Conservation (phyloP, 2,888 invertebrate genomes). For the Cheilosia pagana region DNA sequence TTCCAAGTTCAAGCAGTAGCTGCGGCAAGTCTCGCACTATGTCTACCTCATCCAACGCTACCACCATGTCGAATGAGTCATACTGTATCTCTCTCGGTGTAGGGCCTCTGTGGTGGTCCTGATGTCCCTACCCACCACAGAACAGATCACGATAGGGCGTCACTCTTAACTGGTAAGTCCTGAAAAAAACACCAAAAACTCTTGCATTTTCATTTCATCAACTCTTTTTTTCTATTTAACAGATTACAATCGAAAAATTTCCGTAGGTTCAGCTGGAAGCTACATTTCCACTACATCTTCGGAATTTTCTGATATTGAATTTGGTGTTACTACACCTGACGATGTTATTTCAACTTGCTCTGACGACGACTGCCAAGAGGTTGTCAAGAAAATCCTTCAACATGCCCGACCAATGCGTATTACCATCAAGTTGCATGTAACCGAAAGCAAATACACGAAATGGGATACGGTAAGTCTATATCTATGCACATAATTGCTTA, state of each 20-base stretch:
- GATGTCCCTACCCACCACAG: slow-evolving; percentile 93
- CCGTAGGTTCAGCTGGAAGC: slow-evolving; percentile 83
- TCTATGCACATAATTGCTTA: slow-evolving; percentile 2
- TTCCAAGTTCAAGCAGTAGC: slow-evolving; percentile 80
- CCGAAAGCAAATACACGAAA: slow-evolving; percentile 90
- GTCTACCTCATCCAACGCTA: slow-evolving; percentile 86
- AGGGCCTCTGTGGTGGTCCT: slow-evolving; percentile 99
- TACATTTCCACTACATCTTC: slow-evolving; percentile 80
- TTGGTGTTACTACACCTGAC: slow-evolving; percentile 79
- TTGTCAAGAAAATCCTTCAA: slow-evolving; percentile 87
- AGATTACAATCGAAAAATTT: slow-evolving; percentile 83
- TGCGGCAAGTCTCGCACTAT: slow-evolving; percentile 82
- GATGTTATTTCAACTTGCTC: slow-evolving; percentile 82
- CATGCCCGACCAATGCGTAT: slow-evolving; percentile 89
- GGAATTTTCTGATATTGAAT: slow-evolving; percentile 82
- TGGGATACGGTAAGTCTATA: slow-evolving; percentile 91
- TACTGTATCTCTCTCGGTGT: slow-evolving; percentile 96
- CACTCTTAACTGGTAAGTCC: slow-evolving; percentile 83
- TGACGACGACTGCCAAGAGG: slow-evolving; percentile 84
- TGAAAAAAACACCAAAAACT: not conserved
- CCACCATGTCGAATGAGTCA: slow-evolving; percentile 89
- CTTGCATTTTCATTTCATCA: not conserved
- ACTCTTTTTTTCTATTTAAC: slow-evolving; percentile 1
- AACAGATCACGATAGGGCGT: slow-evolving; percentile 84
- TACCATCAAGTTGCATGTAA: slow-evolving; percentile 90